A percentile compares a stretch with the other conserved stretches of the same genome.
Conservation (phyloP, 53 echinoderm and acorn worm species). For the Pentamera pediparva region DNA sequence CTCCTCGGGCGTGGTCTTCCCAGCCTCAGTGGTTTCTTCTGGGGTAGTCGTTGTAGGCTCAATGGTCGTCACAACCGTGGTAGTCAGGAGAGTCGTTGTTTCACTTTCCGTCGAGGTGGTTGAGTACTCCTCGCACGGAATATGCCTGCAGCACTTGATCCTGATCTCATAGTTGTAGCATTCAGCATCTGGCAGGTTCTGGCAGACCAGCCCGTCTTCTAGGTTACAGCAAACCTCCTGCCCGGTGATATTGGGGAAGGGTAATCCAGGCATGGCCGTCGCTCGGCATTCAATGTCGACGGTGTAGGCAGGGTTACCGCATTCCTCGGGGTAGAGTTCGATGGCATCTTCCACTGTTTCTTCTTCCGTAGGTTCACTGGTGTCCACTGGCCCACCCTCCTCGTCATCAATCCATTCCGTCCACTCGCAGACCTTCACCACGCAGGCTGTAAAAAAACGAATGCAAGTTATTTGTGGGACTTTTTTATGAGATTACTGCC, state of each 20-base stretch:
- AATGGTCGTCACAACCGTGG: neutral
- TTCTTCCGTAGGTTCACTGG: neutral
- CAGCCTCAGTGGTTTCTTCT: neutral
- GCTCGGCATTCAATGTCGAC: conserved; percentile 18
- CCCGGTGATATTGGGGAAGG: conserved; percentile 13
- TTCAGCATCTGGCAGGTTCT: neutral
- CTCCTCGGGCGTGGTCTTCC: neutral
- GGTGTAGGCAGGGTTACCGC: neutral
- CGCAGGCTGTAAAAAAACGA: neutral
- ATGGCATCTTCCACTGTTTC: neutral
- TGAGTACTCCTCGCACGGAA: conserved; percentile 5
- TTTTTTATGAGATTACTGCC: too few relatives aligned
- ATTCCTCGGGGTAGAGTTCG: neutral
- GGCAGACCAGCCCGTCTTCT: conserved; percentile 12
- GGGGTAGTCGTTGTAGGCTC: neutral
- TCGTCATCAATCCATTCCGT: conserved; percentile 16
- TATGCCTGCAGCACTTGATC: conserved; percentile 10
- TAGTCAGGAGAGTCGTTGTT: neutral
- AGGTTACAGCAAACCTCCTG: conserved; percentile 15
- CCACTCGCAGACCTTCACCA: conserved; percentile 13
- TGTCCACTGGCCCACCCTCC: neutral
- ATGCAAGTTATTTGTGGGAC: too few relatives aligned
- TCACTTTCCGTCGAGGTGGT: neutral
- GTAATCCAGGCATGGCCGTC: neutral
- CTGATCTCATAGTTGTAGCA: conserved; percentile 17